Conservation (phyloP, 2,113 vertebrate genomes). For the Excalfactoria chinensis region DNA sequence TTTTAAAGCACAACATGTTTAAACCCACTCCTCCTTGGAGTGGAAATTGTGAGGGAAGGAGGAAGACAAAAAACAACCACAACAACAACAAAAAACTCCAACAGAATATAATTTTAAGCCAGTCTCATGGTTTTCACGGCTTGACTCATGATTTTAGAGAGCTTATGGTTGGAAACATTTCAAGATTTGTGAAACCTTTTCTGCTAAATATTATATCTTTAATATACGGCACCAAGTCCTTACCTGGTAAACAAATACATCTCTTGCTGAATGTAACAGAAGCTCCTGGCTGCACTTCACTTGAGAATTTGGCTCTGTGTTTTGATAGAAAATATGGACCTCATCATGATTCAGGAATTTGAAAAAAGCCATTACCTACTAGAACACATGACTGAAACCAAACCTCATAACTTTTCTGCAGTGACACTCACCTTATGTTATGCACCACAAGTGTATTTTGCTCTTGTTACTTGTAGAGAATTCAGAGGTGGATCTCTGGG, state of each 20-base stretch:
- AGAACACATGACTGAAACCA: neutral
- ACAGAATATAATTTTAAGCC: slow-evolving; percentile 19
- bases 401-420: neutral
- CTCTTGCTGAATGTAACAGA: slow-evolving; percentile 32
- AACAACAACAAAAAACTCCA: no score
- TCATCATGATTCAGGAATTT: neutral
- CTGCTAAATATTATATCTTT: slow-evolving; percentile 58
- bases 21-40: neutral
- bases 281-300: slow-evolving; percentile 13
- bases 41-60: neutral
- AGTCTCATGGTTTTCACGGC: neutral
- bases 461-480: neutral
- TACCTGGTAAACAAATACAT: slow-evolving; percentile 22
- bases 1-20: neutral
- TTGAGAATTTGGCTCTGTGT: slow-evolving; percentile 28
- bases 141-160: slow-evolving; percentile 31
- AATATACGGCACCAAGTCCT: slow-evolving; percentile 35
- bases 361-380: neutral
- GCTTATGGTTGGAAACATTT: slow-evolving; percentile 38
- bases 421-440: neutral
- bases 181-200: slow-evolving; percentile 45
- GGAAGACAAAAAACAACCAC: neutral
- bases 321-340: slow-evolving; percentile 24
- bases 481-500: neutral
- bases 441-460: neutral